A percentile compares a stretch with the other conserved stretches of the same genome.
Conservation (phyloP, 2,888 invertebrate species). For the Lasioglossum leucozonium region DNA sequence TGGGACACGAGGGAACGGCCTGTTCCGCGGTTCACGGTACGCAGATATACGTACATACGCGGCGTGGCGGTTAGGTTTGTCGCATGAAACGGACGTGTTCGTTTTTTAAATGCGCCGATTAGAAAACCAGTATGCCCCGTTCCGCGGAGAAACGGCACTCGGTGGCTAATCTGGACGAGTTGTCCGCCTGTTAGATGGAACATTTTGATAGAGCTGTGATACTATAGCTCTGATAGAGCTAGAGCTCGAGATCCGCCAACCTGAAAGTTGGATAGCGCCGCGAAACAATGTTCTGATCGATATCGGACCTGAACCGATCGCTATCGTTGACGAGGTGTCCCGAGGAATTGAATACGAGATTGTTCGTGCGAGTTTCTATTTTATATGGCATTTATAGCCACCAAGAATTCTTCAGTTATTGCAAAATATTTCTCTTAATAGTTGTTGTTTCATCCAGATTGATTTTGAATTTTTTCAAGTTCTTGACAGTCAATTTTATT, state of each 20-base stretch:
- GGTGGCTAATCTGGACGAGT: slow-evolving; percentile 22
- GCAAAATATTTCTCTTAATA: background rate
- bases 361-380: background rate
- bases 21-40: slow-evolving; percentile 40
- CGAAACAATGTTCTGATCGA: background rate
- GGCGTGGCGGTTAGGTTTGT: slow-evolving; percentile 37
- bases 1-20: slow-evolving; percentile 50
- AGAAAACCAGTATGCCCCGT: slow-evolving; percentile 58
- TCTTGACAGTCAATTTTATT: too few species aligned
- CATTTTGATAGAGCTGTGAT: slow-evolving; percentile 33
- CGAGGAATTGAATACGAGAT: slow-evolving; percentile 7
- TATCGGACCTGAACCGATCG: background rate
- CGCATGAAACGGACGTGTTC: slow-evolving; percentile 44
- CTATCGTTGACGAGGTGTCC: slow-evolving; percentile 13
- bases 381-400: background rate
- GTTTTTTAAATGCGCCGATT: slow-evolving; percentile 53
- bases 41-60: slow-evolving; percentile 13
- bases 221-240: background rate
- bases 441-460: background rate
- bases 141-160: slow-evolving; percentile 19
- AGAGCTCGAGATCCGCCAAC: background rate
- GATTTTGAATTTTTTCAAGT: background rate
- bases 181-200: slow-evolving; percentile 36
- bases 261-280: background rate
- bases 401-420: background rate